A percentile compares a stretch with the other conserved stretches of the same genome.
Evolutionary conservation across 2,888 invertebrate species (phyloP).

Genomic region (Glaucopsyche alexis): DNA sequence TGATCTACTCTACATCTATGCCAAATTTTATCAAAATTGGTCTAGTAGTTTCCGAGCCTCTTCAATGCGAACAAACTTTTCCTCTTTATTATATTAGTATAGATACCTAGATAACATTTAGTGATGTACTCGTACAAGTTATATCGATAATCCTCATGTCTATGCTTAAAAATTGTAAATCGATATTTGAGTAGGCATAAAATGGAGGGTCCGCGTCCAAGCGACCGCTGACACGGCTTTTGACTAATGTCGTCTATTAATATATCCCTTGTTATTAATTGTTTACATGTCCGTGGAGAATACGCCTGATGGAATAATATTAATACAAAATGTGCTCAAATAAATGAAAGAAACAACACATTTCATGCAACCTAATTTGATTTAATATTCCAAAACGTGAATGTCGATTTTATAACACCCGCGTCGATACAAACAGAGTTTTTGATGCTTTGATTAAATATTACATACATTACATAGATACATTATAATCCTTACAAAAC

Average conservation of each 20-base stretch:
- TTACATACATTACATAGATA: too few species aligned
- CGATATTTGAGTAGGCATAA: conserved; percentile 29
- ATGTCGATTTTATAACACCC: neutral
- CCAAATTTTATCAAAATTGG: too few species aligned
- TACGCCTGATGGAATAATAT: conserved; percentile 53
- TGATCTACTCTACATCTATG: too few species aligned
- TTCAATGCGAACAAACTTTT: too few species aligned
- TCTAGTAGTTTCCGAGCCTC: too few species aligned
- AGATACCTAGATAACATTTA: too few species aligned
- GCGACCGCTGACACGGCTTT: conserved; percentile 63
- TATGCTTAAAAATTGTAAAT: conserved; percentile 22
- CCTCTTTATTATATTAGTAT: too few species aligned
- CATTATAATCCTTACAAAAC: too few species aligned
- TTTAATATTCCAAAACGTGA: neutral
- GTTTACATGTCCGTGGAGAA: conserved; percentile 75
- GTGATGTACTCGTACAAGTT: too few species aligned
- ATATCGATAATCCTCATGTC: too few species aligned
- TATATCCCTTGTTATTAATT: conserved; percentile 79
- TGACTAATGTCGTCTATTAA: conserved; percentile 78
- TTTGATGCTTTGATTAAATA: too few species aligned
- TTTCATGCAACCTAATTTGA: conserved; percentile 33
- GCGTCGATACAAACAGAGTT: neutral
- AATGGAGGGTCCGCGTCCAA: conserved; percentile 36
- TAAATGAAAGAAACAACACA: conserved; percentile 56
- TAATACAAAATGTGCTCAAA: conserved; percentile 56